phyloP scores from a whole-genome alignment of 2,113 vertebrate species.

The human region DNA sequence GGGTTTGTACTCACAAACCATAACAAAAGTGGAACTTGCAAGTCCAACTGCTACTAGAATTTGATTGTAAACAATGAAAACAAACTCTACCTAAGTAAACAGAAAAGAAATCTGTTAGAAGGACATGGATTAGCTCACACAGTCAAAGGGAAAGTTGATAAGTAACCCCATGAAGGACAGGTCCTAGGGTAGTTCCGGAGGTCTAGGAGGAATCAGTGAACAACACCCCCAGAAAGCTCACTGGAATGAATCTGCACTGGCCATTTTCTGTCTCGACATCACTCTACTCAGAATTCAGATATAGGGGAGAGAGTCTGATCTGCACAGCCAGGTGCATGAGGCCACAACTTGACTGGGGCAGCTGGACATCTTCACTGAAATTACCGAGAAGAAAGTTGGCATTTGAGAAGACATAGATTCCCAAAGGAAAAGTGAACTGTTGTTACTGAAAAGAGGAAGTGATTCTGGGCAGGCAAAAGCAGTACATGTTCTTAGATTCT shows the following conservation, averaged over 20 bases:
- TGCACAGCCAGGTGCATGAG: neutral
- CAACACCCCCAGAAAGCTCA: neutral
- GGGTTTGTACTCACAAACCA: neutral
- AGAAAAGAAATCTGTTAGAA: constrained; percentile 9
- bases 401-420: neutral
- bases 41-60: neutral
- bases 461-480: neutral
- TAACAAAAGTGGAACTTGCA: constrained; percentile 18
- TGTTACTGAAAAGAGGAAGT: neutral
- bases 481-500: neutral
- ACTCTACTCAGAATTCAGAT: neutral
- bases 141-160: neutral
- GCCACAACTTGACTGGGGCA: neutral
- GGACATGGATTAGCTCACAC: neutral
- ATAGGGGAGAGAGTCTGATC: neutral
- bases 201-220: neutral
- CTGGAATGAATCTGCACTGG: neutral
- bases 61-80: neutral
- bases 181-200: neutral
- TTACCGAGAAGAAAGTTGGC: neutral
- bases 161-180: neutral
- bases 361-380: neutral
- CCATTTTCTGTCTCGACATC: neutral
- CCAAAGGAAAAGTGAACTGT: neutral
- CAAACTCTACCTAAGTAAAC: neutral